Base-by-base conservation (phyloP, 2,113 vertebrate species). In the Aegypius monachus region DNA sequence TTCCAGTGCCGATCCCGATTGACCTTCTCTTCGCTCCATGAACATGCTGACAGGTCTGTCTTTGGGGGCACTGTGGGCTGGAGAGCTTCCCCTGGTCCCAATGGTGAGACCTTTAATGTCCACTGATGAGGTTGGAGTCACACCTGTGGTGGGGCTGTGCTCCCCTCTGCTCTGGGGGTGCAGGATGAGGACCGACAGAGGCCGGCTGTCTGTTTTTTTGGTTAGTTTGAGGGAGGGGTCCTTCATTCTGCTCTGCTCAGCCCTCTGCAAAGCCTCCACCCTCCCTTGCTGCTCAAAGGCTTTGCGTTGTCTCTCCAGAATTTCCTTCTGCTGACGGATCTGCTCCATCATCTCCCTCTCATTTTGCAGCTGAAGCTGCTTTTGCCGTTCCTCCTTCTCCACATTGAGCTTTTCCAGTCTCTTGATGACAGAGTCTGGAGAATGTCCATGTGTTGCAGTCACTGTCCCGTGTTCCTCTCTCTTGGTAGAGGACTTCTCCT, bases 341-440 rank as follows among this genome's bases (percentile, higher is more conserved):
- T 99, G 99, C 94, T 99, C 98, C 99, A 99, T 99, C 99, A 99
- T 99, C 91, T 99, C 98, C 90, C 95, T 98, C 95, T 99, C 99
- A 12, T 99, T 99, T 84, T 99, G 98, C 91, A 99, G 98, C 91
- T 98, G 99, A 86, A 98, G 98, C 59, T 98, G 98, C 45, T 99
- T 99, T 94, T 98, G 99, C n/a, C 99, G 98, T 93, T 98, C 98
- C 94, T 99, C 99, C 81, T 99, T 99, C 94, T 99, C 98, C 86
- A 98, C 99, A 0, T 99, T 99, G 66, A 99, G 97, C 50, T 98
- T 98, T 96, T 99, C 99, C 72, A 99, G 98, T 62, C 98, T 99
- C 93, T 99, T 98, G 67, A 99, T 98, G 62, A 99, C 91, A 5
- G 97, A 95, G 67, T 97, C 97, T 38, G 98, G 97, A 96, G 97